These are phyloP conservation scores for Umimayanthus chanpuru DNA, from an alignment of 92 coral and sea anemone species.

Conservation along the genomic window DNA sequence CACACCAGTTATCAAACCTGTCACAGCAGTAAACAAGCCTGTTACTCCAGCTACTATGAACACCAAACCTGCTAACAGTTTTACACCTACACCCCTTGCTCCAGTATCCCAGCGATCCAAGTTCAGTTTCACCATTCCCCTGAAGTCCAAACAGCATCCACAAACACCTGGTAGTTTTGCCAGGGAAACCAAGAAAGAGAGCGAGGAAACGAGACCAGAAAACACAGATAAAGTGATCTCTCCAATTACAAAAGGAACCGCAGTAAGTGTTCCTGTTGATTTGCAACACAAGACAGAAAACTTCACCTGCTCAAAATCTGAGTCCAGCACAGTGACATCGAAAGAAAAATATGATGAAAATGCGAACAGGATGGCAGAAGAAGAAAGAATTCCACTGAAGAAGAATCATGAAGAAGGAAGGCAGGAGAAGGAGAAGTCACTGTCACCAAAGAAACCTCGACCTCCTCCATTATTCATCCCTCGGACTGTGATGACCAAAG, in stretches of 20 bases:
- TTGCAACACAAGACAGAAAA: not conserved
- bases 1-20: slow-evolving; percentile 34
- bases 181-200: slow-evolving; percentile 41
- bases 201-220: slow-evolving; percentile 21
- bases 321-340: not conserved
- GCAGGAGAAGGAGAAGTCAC: slow-evolving; percentile 51
- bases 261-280: not conserved
- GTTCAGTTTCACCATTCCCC: slow-evolving; percentile 61
- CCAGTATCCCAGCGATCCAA: slow-evolving; percentile 63
- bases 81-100: slow-evolving; percentile 53
- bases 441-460: slow-evolving; percentile 77
- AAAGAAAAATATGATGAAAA: slow-evolving; percentile 22
- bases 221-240: not conserved
- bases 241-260: not conserved
- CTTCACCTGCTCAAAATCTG: not conserved
- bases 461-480: slow-evolving; percentile 87
- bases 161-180: not conserved
- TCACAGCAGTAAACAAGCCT: slow-evolving; percentile 48
- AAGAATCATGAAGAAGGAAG: slow-evolving; percentile 35
- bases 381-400: slow-evolving; percentile 41
- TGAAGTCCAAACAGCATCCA: slow-evolving; percentile 34
- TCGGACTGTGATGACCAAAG: slow-evolving; percentile 53
- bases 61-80: slow-evolving; percentile 53
- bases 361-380: slow-evolving; percentile 1
- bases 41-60: slow-evolving; percentile 54